phyloP scores from a whole-genome alignment of 2,797 vertebrate species.

The Neosalanx taihuensis region DNA sequence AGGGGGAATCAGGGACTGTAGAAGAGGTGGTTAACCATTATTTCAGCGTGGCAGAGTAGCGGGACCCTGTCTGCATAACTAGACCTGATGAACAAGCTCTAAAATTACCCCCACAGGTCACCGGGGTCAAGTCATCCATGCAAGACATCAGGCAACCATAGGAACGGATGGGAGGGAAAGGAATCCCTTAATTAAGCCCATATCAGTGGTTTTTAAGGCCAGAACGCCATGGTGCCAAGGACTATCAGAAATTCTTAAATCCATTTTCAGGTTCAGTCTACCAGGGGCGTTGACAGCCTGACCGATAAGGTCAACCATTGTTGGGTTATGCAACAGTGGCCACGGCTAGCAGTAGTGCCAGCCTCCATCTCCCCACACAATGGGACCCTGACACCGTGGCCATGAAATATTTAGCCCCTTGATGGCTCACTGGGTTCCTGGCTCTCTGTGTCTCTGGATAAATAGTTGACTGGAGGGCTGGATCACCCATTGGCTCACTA shows the following conservation, averaged over 20 bases:
- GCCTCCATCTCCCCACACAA: constrained; percentile 52
- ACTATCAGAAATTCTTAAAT: background rate
- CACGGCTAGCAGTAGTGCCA: constrained; percentile 22
- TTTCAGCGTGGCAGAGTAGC: constrained; percentile 49
- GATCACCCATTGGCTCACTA: background rate
- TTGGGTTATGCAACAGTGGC: constrained; percentile 35
- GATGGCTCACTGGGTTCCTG: constrained; percentile 19
- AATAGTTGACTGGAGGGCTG: background rate
- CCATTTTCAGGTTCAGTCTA: constrained; percentile 18
- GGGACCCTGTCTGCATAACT: constrained; percentile 47
- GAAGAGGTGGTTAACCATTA: constrained; percentile 72
- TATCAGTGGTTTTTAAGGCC: background rate
- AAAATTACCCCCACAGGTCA: constrained; percentile 1
- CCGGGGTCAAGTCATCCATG: background rate
- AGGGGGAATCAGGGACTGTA: constrained; percentile 57
- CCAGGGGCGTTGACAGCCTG: background rate
- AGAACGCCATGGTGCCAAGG: background rate
- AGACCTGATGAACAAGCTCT: constrained; percentile 41
- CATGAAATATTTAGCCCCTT: constrained; percentile 69
- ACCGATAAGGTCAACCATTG: constrained; percentile 19
- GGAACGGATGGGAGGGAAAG: background rate
- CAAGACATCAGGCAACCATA: constrained; percentile 1
- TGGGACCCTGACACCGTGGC: constrained; percentile 51
- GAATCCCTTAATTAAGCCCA: background rate
- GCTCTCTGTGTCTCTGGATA: constrained; percentile 10